These are phyloP conservation scores for Tridacna gigas DNA, from an alignment of 2,888 invertebrate genomes.

Conservation along the genomic window DNA sequence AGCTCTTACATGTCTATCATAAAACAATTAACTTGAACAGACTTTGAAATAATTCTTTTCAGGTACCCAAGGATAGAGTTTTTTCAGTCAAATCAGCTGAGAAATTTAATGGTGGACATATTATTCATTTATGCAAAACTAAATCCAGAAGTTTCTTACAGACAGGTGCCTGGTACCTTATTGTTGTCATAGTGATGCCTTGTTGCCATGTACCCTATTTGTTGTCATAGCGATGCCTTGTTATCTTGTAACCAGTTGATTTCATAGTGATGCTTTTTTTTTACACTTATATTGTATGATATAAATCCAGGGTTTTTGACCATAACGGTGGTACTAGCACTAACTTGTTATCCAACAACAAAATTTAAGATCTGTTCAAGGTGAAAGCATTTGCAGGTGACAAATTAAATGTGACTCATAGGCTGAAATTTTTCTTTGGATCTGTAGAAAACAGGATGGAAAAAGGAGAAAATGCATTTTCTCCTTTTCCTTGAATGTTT, in stretches of 20 bases:
- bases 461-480: no score
- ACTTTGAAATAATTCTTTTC: constrained; percentile 33
- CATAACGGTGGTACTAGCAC: no score
- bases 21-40: no score
- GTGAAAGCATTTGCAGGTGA: no score
- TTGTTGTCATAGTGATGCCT: constrained; percentile 15
- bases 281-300: neutral
- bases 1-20: no score
- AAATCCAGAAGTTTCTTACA: constrained; percentile 87
- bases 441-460: no score
- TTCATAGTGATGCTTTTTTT: constrained; percentile 88
- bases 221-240: constrained; percentile 87
- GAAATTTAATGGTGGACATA: constrained; percentile 90
- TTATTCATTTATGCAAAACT: constrained; percentile 88
- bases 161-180: constrained; percentile 80
- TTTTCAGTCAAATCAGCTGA: constrained; percentile 90
- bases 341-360: no score
- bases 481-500: no score
- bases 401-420: no score
- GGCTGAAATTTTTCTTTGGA: no score
- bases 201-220: constrained; percentile 31
- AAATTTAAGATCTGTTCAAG: no score
- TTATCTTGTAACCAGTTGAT: constrained; percentile 69
- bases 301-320: no score
- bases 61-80: constrained; percentile 90